Base-by-base conservation (phyloP, 64 coral and sea anemone genomes). In the Platygyra sinensis region DNA sequence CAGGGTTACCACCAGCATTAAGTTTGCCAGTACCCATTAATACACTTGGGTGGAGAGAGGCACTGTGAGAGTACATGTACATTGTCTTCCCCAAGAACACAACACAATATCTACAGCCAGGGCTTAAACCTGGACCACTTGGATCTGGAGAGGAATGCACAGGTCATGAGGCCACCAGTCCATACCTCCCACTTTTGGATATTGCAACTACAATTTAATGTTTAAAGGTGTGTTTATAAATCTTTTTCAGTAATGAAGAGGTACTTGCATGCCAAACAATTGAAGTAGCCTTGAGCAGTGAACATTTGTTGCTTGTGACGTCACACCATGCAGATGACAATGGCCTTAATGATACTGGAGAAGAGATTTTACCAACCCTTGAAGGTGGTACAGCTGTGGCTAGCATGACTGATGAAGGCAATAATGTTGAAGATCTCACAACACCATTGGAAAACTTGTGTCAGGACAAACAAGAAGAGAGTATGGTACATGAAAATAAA, bases 181-280 rank as follows among this genome's bases (percentile, higher is more conserved):
- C n/a, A 2, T 10, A 62, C 12, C 60, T 22, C 60, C 42, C 42
- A 5, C 42, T 46, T 46, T 46, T 46, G 42, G 3, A 46, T 6
- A 46, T 5, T 46, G 42, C 3, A 46, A 46, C 42, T 5, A 46
- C 42, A 46, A 46, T 46, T 46, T 6, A 46, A 46, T 46, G 42
- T 46, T 46, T 46, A 46, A 46, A 46, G 42, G 42, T 46, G 42
- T 46, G 42, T 46, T 78, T 55, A 52, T 55, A 38, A 24, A 65
- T 63, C 7, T 83, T 29, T 49, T 85, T 51, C 62, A 85, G 81
- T 51, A 85, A 72, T 30, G 81, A 72, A 17, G 20, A 51, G 12
- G 61, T 12, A 67, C 16, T 13, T 42, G 22, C 65, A 24, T 69
- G 22, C 22, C 65, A 69, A 27, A 69, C 10, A 24, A 30, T 80